A percentile compares a stretch with the other conserved stretches of the same genome.
These are phyloP conservation scores for Galeruca laticollis DNA, from an alignment of 2,888 invertebrate genomes.

Conservation along the genomic window DNA sequence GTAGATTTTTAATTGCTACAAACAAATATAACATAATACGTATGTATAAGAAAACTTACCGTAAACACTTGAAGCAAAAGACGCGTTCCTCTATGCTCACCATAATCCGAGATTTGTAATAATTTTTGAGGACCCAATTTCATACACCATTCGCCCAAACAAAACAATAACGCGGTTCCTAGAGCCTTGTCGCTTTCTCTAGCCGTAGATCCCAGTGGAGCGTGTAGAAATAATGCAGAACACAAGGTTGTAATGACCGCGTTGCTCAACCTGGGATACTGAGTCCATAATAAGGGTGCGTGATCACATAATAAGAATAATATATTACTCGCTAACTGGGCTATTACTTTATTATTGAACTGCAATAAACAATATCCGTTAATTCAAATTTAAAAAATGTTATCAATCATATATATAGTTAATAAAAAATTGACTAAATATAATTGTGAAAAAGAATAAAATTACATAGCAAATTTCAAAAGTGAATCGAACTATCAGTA, in stretches of 20 bases:
- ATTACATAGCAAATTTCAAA: neutral
- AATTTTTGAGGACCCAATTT: conserved; percentile 78
- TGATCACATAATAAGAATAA: conserved; percentile 84
- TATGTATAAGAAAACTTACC: conserved; percentile 68
- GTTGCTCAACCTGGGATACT: conserved; percentile 76
- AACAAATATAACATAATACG: too few species aligned
- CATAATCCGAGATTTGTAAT: conserved; percentile 68
- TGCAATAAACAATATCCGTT: conserved; percentile 65
- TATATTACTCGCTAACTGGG: conserved; percentile 87
- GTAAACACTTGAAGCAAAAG: conserved; percentile 78
- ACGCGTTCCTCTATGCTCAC: conserved; percentile 66
- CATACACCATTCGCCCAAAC: conserved; percentile 95
- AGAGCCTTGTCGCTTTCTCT: conserved; percentile 78
- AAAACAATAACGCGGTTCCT: conserved; percentile 85
- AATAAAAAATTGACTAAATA: too few species aligned
- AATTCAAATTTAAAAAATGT: too few species aligned
- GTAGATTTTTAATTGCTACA: too few species aligned
- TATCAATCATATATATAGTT: too few species aligned
- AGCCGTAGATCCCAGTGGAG: conserved; percentile 66
- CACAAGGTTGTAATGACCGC: conserved; percentile 72
- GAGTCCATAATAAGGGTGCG: conserved; percentile 76
- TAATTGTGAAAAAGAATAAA: conserved; percentile 18
- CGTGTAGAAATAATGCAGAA: conserved; percentile 66
- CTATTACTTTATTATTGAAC: conserved; percentile 85
- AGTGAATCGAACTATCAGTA: neutral